Evolutionary conservation across 2,888 invertebrate genomes (phyloP), one percentile per base, ranked within the genome.

Genomic region (Flabesymbios commensalis): DNA sequence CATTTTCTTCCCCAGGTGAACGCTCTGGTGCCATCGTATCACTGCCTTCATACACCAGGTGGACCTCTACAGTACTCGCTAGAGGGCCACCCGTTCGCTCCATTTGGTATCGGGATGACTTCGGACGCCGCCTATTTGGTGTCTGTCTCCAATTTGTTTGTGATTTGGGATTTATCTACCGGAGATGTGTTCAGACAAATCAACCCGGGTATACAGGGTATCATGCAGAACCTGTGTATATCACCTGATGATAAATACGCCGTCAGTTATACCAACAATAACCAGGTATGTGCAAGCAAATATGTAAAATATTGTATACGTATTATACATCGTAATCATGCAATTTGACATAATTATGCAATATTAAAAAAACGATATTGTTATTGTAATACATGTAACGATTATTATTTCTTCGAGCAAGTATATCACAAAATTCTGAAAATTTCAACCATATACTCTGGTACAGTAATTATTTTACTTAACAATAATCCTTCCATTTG

Each of bases 31-130:
- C 97, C 98, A 0, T 88, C 93, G 0, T 95, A 95, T 82, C 97
- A 98, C 80, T 97, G 96, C 75, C 85, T 97, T 65, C 97, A 98
- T 79, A 97, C 98, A 1, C 98, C 98, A n/a, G 98, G 98, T 47
- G 98, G 98, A 1, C 98, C 98, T 0, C 84, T 98, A 3, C 97
- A 98, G 90, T 98, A 95, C 79, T 97, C 97, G 0, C 84, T 98
- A 47, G 98, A 98, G 85, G 98, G 97, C 0, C 98, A 99, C 83
- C 95, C 94, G 78, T 99, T 98, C 78, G 98, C 97, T 0, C 81
- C 81, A 1, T 83, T 82, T 54, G 82, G 81, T 7, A 74, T 81
- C 14, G 75, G 72, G 14, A 74, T 79, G n/a, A 81, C 80, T 0
- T 74, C 78, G 24, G 79, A 81, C 63, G 74, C 75, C 17, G 76